Conservation (phyloP, 2,797 vertebrate species). For the Catamblyrhynchus diadema region DNA sequence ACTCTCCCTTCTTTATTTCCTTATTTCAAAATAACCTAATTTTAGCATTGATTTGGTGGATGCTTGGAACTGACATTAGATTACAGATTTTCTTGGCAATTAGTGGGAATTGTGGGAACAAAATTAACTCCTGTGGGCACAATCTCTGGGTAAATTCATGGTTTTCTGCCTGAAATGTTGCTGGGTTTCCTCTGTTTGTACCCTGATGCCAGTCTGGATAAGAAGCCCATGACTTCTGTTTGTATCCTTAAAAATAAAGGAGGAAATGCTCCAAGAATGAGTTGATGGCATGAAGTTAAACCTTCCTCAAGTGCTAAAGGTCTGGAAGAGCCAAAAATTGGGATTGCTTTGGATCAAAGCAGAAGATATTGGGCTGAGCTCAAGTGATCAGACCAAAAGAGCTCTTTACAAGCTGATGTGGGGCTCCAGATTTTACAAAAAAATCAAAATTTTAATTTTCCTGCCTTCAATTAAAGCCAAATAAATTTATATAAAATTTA, state of each 20-base stretch:
- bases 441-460: background rate
- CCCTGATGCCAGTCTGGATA: background rate
- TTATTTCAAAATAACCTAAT: background rate
- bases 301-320: background rate
- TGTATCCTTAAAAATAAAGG: background rate
- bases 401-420: background rate
- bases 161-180: background rate
- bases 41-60: background rate
- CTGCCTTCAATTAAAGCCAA: background rate
- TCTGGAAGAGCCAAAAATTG: background rate
- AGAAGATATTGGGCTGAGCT: background rate
- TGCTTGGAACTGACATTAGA: background rate
- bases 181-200: background rate
- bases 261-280: background rate
- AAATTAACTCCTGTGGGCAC: background rate
- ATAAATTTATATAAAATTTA: background rate
- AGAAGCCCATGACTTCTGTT: background rate
- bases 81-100: background rate
- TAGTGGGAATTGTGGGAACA: background rate
- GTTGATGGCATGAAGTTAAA: background rate
- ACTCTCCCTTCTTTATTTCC: background rate
- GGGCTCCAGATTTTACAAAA: background rate
- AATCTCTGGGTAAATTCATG: background rate
- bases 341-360: background rate
- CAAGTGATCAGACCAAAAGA: background rate